Evolutionary conservation across 2,888 invertebrate species (phyloP), one percentile per base, ranked within the genome.

Genomic region (Drosophila acutilabella): DNA sequence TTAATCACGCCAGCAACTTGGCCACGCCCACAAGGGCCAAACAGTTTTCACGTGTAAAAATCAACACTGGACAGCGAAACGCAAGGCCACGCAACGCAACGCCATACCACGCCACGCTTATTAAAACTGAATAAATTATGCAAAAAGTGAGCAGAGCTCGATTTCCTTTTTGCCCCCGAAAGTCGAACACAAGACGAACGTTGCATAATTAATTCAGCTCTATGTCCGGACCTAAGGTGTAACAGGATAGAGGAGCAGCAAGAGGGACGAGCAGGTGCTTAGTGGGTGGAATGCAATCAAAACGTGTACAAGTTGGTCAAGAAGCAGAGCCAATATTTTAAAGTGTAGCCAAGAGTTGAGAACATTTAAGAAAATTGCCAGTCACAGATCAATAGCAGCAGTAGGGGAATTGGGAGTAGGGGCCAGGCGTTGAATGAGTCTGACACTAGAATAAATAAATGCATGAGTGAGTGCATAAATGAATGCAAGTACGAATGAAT

Each of bases 91-190:
- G 44, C 40, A 51, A 20, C 48, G 74, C 13, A 36, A 36, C 36
- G 36, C 30, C 30, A 30, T 30, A 6, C 30, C 30, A 6, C 56
- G 44, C 40, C 50, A 20, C 51, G 74, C 84, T 85, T 85, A 83
- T 85, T 88, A 88, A 88, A 85, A 83, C 81, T 86, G 87, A 88
- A 85, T 85, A 86, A 88, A 88, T 85, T 85, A 88, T 86, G 84
- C 81, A 88, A 88, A 82, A 82, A 79, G 68, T 78, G 70, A 53
- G 68, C 57, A 62, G 59, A 66, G 71, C 69, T 74, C 74, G 62
- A 70, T 69, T 69, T 69, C 48, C 62, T 54, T 52, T 71, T 42
- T 18, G 41, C 14, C 23, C 26, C 42, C 42, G 16, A 64, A 47
- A 69, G 38, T 45, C 64, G 11, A 64, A 45, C 64, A 40, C 68